Evolutionary conservation across 2,113 vertebrate genomes (phyloP), one percentile per base, ranked within the genome.

Genomic region (Sapayoa aenigma): DNA sequence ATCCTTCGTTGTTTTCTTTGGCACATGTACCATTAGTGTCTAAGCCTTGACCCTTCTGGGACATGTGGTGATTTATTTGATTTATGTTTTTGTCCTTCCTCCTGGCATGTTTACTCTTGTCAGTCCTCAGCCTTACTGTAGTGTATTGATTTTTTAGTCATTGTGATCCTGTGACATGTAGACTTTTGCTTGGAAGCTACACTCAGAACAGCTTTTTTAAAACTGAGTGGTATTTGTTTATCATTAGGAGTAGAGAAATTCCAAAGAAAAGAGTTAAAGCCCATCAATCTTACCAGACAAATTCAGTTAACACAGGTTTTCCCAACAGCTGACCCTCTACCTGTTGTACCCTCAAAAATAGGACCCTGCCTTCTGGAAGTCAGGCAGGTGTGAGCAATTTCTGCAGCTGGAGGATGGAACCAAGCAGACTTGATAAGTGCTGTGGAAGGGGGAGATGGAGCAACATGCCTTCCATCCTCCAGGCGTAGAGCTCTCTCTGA

Each of bases 381-480:
- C 68, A 49, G 37, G 9, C 9, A 65, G 13, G 5, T 22, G 17
- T 49, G 23, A 89, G n/a, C 0, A 2, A 16, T 24, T 80, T 89
- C 47, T 72, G 24, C 53, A 86, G 23, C 17, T 2, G 2, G 52
- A 72, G 39, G 17, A 37, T 60, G 31, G 12, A 35, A 72, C 42
- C 30, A 52, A 15, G 33, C 9, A 35, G 10, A 12, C 80, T 58
- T n/a, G 50, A 5, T 56, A 41, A 78, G 6, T 0, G 0, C n/a
- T 76, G 42, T 31, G 14, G 42, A 85, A 78, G 8, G 33, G 25
- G 30, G 47, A 67, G 33, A 11, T 30, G 20, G 7, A 75, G 37
- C 20, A 50, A 11, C 31, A 12, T 5, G 4, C 35, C 19, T 76
- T 46, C 14, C 0, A 0, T 56, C 35, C 39, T 76, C 13, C 1